A percentile compares a stretch with the other conserved stretches of the same genome.
These are phyloP conservation scores for Elgaria multicarinata DNA, from an alignment of 2,113 vertebrate species.

Conservation along the genomic window DNA sequence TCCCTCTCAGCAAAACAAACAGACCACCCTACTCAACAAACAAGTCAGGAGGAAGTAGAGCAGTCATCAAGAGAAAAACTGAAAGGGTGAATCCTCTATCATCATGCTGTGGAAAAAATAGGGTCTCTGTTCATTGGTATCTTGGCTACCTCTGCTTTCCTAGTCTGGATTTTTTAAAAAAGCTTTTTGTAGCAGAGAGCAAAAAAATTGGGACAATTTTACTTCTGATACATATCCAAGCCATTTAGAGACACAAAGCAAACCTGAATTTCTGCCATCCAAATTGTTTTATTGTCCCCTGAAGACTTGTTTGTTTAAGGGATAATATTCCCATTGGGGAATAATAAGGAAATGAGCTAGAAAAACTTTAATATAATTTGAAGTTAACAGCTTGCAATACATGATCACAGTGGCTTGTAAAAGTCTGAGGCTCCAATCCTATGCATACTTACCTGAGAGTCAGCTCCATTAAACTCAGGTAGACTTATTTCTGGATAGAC, in stretches of 20 bases:
- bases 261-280: slow-evolving; percentile 56
- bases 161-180: neutral
- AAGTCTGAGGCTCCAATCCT: neutral
- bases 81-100: slow-evolving; percentile 36
- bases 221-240: slow-evolving; percentile 17
- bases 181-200: neutral
- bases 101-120: slow-evolving; percentile 28
- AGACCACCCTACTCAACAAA: slow-evolving; percentile 39
- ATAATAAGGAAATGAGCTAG: slow-evolving; percentile 76
- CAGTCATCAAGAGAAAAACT: slow-evolving; percentile 37
- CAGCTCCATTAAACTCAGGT: neutral
- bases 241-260: slow-evolving; percentile 6
- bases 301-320: slow-evolving; percentile 57
- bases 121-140: neutral
- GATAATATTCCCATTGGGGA: slow-evolving; percentile 68
- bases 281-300: slow-evolving; percentile 57
- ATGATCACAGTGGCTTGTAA: slow-evolving; percentile 67
- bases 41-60: slow-evolving; percentile 27
- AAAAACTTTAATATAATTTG: slow-evolving; percentile 73
- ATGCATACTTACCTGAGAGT: neutral
- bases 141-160: slow-evolving; percentile 12
- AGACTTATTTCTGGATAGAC: neutral
- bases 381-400: slow-evolving; percentile 60
- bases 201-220: slow-evolving; percentile 6
- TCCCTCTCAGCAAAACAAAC: slow-evolving; percentile 40